phyloP scores from a whole-genome alignment of 2,113 vertebrate species.

The Gracilinanus agilis region DNA sequence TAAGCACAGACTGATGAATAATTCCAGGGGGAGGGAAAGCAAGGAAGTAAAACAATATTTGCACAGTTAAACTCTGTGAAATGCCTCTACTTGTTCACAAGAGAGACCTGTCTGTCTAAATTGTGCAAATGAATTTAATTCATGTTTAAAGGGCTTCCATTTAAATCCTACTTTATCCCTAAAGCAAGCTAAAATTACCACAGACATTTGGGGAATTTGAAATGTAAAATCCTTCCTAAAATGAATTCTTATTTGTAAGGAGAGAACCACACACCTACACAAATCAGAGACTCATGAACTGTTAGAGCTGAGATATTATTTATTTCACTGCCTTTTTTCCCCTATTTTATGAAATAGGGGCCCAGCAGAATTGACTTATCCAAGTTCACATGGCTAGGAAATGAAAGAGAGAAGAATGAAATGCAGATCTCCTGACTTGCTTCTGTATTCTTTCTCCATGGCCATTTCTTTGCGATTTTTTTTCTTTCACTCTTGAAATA shows the following conservation, averaged over 20 bases:
- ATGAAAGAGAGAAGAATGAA: background rate
- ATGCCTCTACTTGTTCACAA: conserved; percentile 3
- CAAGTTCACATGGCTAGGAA: background rate
- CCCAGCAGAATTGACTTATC: background rate
- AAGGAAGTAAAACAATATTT: conserved; percentile 55
- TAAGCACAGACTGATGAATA: conserved; percentile 55
- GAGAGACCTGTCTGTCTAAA: conserved; percentile 47
- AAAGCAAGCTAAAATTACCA: conserved; percentile 71
- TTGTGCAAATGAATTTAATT: conserved; percentile 75
- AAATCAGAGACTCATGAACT: background rate
- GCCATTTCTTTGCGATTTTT: background rate
- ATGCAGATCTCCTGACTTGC: background rate
- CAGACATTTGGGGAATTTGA: conserved; percentile 65
- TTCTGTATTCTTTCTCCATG: no score
- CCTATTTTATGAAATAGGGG: background rate
- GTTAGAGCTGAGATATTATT: background rate
- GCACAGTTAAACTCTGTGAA: conserved; percentile 64
- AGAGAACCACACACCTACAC: conserved; percentile 17
- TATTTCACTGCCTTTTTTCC: background rate
- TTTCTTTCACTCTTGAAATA: background rate
- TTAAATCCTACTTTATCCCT: conserved; percentile 72
- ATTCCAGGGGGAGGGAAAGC: background rate
- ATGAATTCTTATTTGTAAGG: conserved; percentile 54
- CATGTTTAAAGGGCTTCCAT: conserved; percentile 70
- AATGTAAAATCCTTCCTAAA: conserved; percentile 71